Percentiles rank a stretch among this genome's conserved stretches.
These are phyloP conservation scores for Thymelicus lineola DNA, from an alignment of 2,888 invertebrate genomes.

Conservation along the genomic window DNA sequence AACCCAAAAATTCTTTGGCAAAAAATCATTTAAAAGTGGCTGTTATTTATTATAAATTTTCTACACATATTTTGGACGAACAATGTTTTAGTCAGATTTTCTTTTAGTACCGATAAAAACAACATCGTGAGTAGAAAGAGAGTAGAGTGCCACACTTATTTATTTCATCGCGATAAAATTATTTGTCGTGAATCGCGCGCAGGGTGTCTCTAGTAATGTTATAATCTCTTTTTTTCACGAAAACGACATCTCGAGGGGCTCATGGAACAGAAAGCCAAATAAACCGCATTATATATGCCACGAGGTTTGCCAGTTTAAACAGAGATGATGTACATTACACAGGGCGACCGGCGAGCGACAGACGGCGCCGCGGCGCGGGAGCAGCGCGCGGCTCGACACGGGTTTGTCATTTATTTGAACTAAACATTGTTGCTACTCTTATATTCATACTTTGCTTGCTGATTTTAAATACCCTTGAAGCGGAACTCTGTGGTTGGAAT, in stretches of 20 bases:
- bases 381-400: neutral
- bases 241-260: slow-evolving; percentile 41
- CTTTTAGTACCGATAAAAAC: too few relatives aligned
- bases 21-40: too few relatives aligned
- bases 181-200: neutral
- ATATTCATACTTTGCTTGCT: too few relatives aligned
- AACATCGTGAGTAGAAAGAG: too few relatives aligned
- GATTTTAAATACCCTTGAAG: too few relatives aligned
- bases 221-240: slow-evolving; percentile 42
- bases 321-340: slow-evolving; percentile 9
- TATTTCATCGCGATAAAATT: too few relatives aligned
- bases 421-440: neutral
- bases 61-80: too few relatives aligned
- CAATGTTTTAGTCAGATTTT: too few relatives aligned
- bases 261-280: slow-evolving; percentile 45
- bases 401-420: neutral
- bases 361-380: neutral
- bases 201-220: slow-evolving; percentile 35
- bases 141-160: too few relatives aligned
- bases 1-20: too few relatives aligned
- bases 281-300: slow-evolving; percentile 42
- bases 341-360: neutral
- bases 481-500: too few relatives aligned
- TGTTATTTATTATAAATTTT: too few relatives aligned
- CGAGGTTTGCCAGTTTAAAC: slow-evolving; percentile 37